Percentiles rank a stretch among this genome's conserved stretches.
These are phyloP conservation scores for Pristionchus exspectatus DNA, from an alignment of 2,888 invertebrate species.

Conservation along the genomic window DNA sequence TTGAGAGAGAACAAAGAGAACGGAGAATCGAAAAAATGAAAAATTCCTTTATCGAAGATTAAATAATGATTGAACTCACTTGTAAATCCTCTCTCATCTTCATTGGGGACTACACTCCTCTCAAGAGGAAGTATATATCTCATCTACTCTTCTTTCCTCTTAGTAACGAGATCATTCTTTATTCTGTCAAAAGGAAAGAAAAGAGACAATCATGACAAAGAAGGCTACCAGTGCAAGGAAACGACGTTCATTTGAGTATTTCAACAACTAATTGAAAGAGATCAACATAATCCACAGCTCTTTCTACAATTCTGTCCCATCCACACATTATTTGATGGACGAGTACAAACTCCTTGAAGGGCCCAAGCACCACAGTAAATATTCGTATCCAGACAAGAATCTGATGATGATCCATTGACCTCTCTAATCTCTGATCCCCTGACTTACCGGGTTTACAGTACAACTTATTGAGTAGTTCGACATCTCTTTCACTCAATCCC, in stretches of 20 bases:
- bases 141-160: slow-evolving; percentile 31
- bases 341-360: slow-evolving; percentile 67
- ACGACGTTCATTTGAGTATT: not conserved
- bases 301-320: slow-evolving; percentile 74
- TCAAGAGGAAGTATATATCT: not conserved
- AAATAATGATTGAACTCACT: not conserved
- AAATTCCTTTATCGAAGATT: no score
- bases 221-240: not conserved
- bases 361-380: slow-evolving; percentile 78
- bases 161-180: slow-evolving; percentile 24
- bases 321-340: slow-evolving; percentile 69
- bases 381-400: slow-evolving; percentile 70
- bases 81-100: not conserved
- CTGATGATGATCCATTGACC: slow-evolving; percentile 43
- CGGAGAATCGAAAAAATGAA: not conserved
- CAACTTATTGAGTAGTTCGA: slow-evolving; percentile 67
- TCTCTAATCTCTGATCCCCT: not conserved
- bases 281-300: slow-evolving; percentile 73
- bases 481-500: slow-evolving; percentile 69
- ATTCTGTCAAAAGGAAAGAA: not conserved
- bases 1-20: not conserved
- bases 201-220: not conserved
- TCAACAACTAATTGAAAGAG: not conserved
- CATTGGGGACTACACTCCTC: not conserved
- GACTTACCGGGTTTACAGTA: slow-evolving; percentile 55